phyloP scores from a whole-genome alignment of 2,113 vertebrate genomes.

The Hiodon tergisus region DNA sequence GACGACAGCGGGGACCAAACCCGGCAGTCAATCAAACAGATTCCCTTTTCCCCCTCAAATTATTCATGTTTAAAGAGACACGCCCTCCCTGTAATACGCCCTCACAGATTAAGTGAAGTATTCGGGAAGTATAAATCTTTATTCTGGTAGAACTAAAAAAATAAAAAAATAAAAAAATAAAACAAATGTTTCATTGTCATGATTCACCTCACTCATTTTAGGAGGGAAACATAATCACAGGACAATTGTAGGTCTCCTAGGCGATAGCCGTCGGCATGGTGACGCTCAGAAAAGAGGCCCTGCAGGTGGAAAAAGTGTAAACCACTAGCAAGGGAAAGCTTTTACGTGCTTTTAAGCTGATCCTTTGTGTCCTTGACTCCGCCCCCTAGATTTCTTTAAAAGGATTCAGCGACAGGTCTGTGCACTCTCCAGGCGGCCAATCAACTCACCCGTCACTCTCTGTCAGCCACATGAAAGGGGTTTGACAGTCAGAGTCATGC shows the following conservation, averaged over 20 bases:
- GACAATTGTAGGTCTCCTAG: neutral
- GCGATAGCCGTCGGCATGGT: constrained; percentile 34
- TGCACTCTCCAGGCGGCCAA: neutral
- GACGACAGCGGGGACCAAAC: constrained; percentile 10
- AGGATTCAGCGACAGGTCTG: too few relatives aligned
- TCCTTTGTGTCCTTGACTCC: too few relatives aligned
- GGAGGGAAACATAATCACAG: neutral
- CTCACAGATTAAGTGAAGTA: too few relatives aligned
- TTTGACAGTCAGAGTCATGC: neutral
- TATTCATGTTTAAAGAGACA: too few relatives aligned
- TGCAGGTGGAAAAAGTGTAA: neutral
- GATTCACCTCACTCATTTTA: too few relatives aligned
- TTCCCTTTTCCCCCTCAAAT: neutral
- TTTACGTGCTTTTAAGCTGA: too few relatives aligned
- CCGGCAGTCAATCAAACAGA: neutral
- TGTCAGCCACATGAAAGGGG: neutral
- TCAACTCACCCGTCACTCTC: neutral
- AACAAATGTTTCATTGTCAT: too few relatives aligned
- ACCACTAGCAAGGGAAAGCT: neutral
- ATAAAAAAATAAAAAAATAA: too few relatives aligned
- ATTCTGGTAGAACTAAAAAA: too few relatives aligned
- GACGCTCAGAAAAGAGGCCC: constrained; percentile 1
- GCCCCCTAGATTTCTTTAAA: too few relatives aligned
- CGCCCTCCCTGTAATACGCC: too few relatives aligned
- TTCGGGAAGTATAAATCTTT: too few relatives aligned